phyloP scores from a whole-genome alignment of 2,797 vertebrate genomes.

The Florisuga fusca region DNA sequence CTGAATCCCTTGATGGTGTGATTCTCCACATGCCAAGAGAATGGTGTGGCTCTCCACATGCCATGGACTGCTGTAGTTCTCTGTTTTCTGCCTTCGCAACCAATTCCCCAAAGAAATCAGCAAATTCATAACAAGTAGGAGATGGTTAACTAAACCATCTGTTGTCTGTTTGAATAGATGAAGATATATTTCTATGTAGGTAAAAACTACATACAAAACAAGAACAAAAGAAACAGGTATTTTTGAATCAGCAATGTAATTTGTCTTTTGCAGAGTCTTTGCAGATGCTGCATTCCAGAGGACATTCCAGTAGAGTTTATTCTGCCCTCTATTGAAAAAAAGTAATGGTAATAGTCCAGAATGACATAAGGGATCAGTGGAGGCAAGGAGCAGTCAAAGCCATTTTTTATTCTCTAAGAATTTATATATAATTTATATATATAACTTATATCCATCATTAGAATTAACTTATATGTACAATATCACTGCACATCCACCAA shows the following conservation, averaged over 20 bases:
- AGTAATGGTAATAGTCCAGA: neutral
- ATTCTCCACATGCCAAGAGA: too few relatives aligned
- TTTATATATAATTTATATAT: neutral
- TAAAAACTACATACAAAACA: neutral
- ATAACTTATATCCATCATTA: neutral
- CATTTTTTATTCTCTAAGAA: neutral
- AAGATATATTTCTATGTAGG: neutral
- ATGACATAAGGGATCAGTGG: neutral
- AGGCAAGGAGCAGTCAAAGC: neutral
- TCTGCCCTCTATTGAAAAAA: neutral
- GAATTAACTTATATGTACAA: neutral
- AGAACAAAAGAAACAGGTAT: neutral
- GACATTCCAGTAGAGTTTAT: neutral
- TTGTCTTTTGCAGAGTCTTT: neutral
- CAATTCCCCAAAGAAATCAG: neutral
- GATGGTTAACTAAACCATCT: neutral
- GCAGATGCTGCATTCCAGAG: neutral
- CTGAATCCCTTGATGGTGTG: too few relatives aligned
- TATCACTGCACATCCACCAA: neutral
- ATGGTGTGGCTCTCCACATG: neutral
- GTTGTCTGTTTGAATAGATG: neutral
- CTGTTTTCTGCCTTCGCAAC: neutral
- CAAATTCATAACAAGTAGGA: neutral
- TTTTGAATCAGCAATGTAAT: neutral
- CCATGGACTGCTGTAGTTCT: neutral